Conservation (phyloP, 2,888 invertebrate genomes). For the Pyrrhia umbra region DNA sequence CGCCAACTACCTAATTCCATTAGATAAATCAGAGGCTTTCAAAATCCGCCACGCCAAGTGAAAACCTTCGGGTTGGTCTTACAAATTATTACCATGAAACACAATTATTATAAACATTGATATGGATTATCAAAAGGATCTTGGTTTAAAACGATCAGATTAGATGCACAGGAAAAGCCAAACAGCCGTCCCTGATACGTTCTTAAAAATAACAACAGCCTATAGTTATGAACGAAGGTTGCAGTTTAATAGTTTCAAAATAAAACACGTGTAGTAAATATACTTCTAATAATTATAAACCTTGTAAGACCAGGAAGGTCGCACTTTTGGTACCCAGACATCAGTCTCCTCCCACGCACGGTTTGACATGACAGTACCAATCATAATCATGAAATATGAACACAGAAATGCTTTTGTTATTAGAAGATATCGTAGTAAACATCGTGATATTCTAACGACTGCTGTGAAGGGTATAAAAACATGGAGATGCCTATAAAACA, state of each 20-base stretch:
- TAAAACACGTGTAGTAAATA: constrained; percentile 43
- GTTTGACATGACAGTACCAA: constrained; percentile 44
- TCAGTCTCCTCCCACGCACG: constrained; percentile 46
- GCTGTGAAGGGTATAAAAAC: constrained; percentile 55
- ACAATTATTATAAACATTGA: constrained; percentile 11
- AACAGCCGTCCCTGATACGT: constrained; percentile 23
- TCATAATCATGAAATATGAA: constrained; percentile 52
- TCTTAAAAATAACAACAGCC: constrained; percentile 28
- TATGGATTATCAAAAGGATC: constrained; percentile 35
- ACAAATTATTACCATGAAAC: constrained; percentile 61
- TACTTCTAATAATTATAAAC: constrained; percentile 45
- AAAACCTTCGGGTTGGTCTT: constrained; percentile 68
- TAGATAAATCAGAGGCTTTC: constrained; percentile 76
- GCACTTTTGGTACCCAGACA: constrained; percentile 19
- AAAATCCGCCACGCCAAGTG: constrained; percentile 69
- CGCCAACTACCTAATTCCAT: constrained; percentile 72
- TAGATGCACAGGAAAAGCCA: constrained; percentile 34
- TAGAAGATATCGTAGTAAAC: constrained; percentile 11
- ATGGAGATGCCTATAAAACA: constrained; percentile 64
- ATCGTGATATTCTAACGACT: constrained; percentile 29
- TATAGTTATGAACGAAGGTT: constrained; percentile 31
- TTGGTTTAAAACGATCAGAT: constrained; percentile 14
- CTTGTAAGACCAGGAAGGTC: constrained; percentile 43
- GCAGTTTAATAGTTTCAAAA: constrained; percentile 39
- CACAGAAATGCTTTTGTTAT: constrained; percentile 46